A percentile compares a stretch with the other conserved stretches of the same genome.
Conservation (phyloP, 1,140 invertebrate genomes). For the Chrysoperla carnea region DNA sequence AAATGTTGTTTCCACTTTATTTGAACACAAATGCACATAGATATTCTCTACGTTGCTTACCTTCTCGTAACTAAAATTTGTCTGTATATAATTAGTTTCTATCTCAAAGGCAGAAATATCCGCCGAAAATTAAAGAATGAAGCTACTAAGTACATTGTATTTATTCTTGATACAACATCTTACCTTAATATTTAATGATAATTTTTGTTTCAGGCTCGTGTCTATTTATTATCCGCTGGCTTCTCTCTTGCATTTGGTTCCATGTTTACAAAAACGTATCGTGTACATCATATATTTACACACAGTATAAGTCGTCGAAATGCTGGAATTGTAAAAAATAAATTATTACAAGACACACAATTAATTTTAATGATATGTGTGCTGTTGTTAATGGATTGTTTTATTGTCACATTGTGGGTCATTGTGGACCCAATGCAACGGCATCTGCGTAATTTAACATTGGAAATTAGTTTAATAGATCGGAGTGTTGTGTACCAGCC, state of each 20-base stretch:
- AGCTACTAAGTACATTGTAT: no score
- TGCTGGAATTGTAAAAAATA: constrained; percentile 36
- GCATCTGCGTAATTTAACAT: constrained; percentile 63
- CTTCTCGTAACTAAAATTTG: no score
- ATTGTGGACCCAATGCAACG: constrained; percentile 69
- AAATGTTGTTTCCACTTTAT: no score
- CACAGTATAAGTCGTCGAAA: constrained; percentile 14
- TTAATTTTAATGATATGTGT: constrained; percentile 62
- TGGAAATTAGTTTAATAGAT: constrained; percentile 57
- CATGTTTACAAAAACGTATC: constrained; percentile 79
- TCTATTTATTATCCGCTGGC: constrained; percentile 70
- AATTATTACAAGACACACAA: constrained; percentile 68
- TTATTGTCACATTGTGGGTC: constrained; percentile 66
- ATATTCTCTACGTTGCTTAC: no score
- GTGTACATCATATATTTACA: constrained; percentile 73
- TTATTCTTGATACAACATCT: no score
- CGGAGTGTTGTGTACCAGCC: constrained; percentile 70
- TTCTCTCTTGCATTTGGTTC: constrained; percentile 77
- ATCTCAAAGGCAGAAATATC: no score
- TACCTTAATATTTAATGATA: no score
- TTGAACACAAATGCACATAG: no score
- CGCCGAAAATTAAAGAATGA: no score
- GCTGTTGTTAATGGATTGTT: constrained; percentile 55
- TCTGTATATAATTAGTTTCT: no score
- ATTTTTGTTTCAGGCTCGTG: constrained; percentile 48